A percentile compares a stretch with the other conserved stretches of the same genome.
Conservation (phyloP, 2,113 vertebrate species). For the Pseudorectes ferrugineus region DNA sequence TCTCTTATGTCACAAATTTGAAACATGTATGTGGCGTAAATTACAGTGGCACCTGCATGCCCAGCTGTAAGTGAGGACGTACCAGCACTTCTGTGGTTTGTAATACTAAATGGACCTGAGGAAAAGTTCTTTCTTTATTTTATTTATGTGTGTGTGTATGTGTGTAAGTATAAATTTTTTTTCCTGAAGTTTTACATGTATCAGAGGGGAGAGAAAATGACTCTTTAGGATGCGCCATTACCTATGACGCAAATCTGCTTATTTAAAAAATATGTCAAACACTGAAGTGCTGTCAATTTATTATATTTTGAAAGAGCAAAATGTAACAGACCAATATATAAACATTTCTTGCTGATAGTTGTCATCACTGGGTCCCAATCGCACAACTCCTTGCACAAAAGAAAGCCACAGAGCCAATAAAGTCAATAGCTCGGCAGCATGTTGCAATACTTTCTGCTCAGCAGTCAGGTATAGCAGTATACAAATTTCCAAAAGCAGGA, state of each 20-base stretch:
- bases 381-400: not conserved
- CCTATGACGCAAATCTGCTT: not conserved
- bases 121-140: not conserved
- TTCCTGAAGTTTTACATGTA: not conserved
- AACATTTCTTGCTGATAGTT: not conserved
- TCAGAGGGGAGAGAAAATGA: not conserved
- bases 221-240: not conserved
- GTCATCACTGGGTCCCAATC: not conserved
- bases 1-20: conserved; percentile 55
- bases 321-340: not conserved
- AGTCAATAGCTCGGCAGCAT: not conserved
- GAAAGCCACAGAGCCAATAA: not conserved
- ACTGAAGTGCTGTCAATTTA: not conserved
- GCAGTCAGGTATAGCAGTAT: not conserved
- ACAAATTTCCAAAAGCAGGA: not conserved
- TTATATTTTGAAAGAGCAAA: not conserved
- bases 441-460: not conserved
- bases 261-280: not conserved
- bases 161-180: not conserved
- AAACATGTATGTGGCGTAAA: conserved; percentile 15
- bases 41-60: conserved; percentile 25
- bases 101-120: not conserved
- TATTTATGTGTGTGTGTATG: not conserved
- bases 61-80: not conserved
- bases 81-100: conserved; percentile 41